A percentile compares a stretch with the other conserved stretches of the same genome.
Evolutionary conservation across 2,888 invertebrate species (phyloP).

Genomic region (Drosophila helvetica): DNA sequence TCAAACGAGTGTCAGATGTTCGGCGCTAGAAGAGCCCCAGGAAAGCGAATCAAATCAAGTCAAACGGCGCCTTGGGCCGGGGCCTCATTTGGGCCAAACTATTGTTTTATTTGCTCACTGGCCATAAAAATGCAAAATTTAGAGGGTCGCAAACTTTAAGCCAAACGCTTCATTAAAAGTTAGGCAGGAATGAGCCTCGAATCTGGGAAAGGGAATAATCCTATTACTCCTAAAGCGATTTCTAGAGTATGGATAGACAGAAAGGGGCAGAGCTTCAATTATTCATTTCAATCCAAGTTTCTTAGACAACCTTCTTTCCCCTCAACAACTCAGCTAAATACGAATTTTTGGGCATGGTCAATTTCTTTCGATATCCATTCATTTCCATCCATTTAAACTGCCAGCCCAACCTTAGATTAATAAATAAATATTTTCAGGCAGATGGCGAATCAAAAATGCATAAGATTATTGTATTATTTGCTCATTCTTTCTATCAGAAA

Average conservation of each 20-base stretch:
- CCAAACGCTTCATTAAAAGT: conserved; percentile 45
- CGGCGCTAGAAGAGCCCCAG: neutral
- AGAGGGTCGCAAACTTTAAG: conserved; percentile 21
- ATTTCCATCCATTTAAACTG: neutral
- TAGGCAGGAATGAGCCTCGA: conserved; percentile 1
- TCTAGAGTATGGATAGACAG: too few species aligned
- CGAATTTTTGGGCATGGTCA: too few species aligned
- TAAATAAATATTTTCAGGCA: too few species aligned
- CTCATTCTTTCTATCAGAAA: too few species aligned
- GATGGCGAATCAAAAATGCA: too few species aligned
- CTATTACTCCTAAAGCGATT: neutral
- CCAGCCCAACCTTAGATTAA: conserved; percentile 2
- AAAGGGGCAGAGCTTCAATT: too few species aligned
- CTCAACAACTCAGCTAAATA: too few species aligned
- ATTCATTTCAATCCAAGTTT: neutral
- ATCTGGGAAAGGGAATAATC: too few species aligned
- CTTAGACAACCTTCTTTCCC: neutral
- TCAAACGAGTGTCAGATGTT: neutral
- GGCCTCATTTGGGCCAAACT: conserved; percentile 27
- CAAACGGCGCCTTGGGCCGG: conserved; percentile 27
- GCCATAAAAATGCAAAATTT: conserved; percentile 32
- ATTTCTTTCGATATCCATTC: conserved; percentile 20
- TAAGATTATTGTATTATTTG: too few species aligned
- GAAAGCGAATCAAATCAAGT: conserved; percentile 30
- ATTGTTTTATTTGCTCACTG: conserved; percentile 24